These are phyloP conservation scores for Drosophila parthenogenetica DNA, from an alignment of 2,888 invertebrate genomes.

Conservation along the genomic window DNA sequence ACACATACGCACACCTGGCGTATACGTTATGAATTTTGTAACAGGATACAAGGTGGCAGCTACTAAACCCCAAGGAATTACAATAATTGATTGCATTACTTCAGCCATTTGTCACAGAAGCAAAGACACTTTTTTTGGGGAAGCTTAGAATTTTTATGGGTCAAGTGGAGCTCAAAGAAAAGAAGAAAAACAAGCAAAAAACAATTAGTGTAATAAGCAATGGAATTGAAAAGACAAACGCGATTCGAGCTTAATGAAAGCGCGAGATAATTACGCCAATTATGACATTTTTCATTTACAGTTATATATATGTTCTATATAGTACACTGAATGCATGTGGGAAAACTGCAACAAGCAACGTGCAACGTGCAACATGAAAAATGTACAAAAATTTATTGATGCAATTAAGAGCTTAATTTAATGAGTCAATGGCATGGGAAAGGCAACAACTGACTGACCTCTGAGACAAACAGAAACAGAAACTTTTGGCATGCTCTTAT, in stretches of 20 bases:
- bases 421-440: conserved; percentile 41
- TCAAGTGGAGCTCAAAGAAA: conserved; percentile 57
- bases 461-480: conserved; percentile 22
- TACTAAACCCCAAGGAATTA: conserved; percentile 40
- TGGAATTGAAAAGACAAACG: conserved; percentile 45
- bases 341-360: conserved; percentile 57
- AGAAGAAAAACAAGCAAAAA: conserved; percentile 34
- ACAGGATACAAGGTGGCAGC: conserved; percentile 20
- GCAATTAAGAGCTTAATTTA: conserved; percentile 77
- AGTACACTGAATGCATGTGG: conserved; percentile 55
- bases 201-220: conserved; percentile 63
- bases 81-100: conserved; percentile 42
- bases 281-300: conserved; percentile 58
- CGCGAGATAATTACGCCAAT: conserved; percentile 74
- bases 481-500: conserved; percentile 42
- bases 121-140: not conserved
- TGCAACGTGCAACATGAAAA: conserved; percentile 31
- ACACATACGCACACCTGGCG: conserved; percentile 52
- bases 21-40: conserved; percentile 44
- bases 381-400: conserved; percentile 74
- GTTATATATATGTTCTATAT: not conserved
- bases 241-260: conserved; percentile 44
- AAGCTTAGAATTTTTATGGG: conserved; percentile 52
- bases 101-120: conserved; percentile 58
- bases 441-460: conserved; percentile 20